Base-by-base conservation (phyloP, 2,888 invertebrate genomes). In the Hemaris fuciformis region DNA sequence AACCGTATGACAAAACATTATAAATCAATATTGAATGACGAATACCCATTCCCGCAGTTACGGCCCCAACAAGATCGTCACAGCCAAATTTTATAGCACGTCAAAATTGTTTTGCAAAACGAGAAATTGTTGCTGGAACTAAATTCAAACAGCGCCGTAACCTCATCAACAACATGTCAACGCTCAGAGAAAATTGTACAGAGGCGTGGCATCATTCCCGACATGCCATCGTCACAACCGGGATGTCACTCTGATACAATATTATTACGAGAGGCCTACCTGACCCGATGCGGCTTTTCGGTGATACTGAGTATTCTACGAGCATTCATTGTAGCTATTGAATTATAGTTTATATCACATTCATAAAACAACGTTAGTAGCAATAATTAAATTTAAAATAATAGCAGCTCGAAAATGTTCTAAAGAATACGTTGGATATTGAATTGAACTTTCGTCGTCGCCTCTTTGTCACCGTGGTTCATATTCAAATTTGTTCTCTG, bases 231-330 rank as follows among this genome's bases (percentile, higher is more conserved):
- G 59, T 56, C 53, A 58, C 56, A 60, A 65, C 60, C 57, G 42
- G 65, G 62, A 64, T 70, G 70, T 73, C 72, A 76, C 75, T 77
- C 76, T 76, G 67, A 72, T 72, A 74, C 74, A 77, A 72, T 76
- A 75, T 78, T 72, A 70, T 76, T 71, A 70, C 65, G 63, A 61
- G 66, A 53, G 22, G 69, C 68, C 68, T 72, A 71, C 74, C 74
- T 71, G 68, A 59, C 27, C 31, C 61, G 53, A 64, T 60, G 43
- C 58, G 20, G 64, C 60, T 64, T 62, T 62, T 62, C 15, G 62
- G 57, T 20, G n/a, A 46, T 31, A 20, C 45, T 43, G 34, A 8
- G n/a, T 27, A 31, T 41, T 62, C 15, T 59, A 58, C 20, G 27
- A 31, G 27, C 20, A 25, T 48, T 53, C n/a, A n/a, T n/a, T n/a